Evolutionary conservation across 2,797 vertebrate genomes (phyloP), one percentile per base, ranked within the genome.

Genomic region (Gallinago stenura): DNA sequence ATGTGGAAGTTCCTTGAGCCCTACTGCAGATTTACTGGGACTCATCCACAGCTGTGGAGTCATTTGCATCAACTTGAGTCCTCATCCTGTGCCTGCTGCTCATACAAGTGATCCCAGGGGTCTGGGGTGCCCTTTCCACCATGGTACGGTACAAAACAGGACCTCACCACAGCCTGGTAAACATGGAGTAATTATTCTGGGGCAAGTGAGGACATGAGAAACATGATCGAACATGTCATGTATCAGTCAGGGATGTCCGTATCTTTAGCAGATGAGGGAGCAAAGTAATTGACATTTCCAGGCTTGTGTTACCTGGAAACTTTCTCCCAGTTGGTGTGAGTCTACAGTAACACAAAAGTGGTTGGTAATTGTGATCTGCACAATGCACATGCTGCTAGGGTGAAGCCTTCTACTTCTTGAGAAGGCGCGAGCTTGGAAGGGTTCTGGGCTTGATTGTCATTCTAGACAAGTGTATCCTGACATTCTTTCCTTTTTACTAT

Each of bases 391-490:
- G 90, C 83, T 90, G 96, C 89, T 95, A 26, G 82, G 69, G 89
- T 94, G 92, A 95, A 89, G 87, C 83, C 82, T 93, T 89, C 93
- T 91, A 48, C 90, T 90, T 86, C 87, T 94, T 90, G 95, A 95
- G 95, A 71, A 96, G 91, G 86, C 56, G 0, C 0, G 3, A 86
- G 85, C 93, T 93, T 85, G 78, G 96, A 97, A 95, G 88, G 87
- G 91, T 94, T 94, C 83, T 77, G 77, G 86, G 96, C 71, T 95
- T 96, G 96, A 96, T 96, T 97, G 97, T 96, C 97, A 96, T 94
- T 97, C 89, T 81, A 93, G 95, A 95, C 96, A 95, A 97, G 96
- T 93, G 95, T 93, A 94, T 91, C 94, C 95, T 97, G 97, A 97
- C 97, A 96, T 95, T 77, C 85, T 78, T 96, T 95, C 92, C 88